Conservation (phyloP, 1,140 invertebrate genomes). For the Drosophila pachea region DNA sequence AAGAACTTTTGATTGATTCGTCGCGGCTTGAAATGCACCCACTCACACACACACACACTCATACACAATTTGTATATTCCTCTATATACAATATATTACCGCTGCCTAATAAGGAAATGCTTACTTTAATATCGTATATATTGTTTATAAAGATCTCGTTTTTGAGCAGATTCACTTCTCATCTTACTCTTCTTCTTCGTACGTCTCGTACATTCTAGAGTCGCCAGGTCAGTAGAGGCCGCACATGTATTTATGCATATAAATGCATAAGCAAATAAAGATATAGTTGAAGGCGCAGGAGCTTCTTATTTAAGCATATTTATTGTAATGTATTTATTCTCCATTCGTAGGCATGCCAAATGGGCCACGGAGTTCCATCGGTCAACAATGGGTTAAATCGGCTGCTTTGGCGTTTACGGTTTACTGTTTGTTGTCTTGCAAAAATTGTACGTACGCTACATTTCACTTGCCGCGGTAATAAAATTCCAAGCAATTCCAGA, state of each 20-base stretch:
- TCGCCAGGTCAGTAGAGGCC: conserved; percentile 36
- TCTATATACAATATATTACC: conserved; percentile 6
- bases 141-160: conserved; percentile 52
- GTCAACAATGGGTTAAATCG: conserved; percentile 25
- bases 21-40: conserved; percentile 10
- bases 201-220: conserved; percentile 29
- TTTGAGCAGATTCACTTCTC: conserved; percentile 14
- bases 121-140: conserved; percentile 60
- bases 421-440: conserved; percentile 1
- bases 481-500: conserved; percentile 59
- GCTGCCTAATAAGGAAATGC: conserved; percentile 67
- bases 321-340: conserved; percentile 61
- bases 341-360: conserved; percentile 28
- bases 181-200: conserved; percentile 15
- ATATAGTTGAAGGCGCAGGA: background rate
- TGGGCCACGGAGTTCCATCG: conserved; percentile 16
- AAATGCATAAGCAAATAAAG: background rate
- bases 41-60: background rate
- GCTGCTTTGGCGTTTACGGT: conserved; percentile 5
- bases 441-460: conserved; percentile 12
- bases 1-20: conserved; percentile 59
- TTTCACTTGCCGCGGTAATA: conserved; percentile 43
- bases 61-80: background rate
- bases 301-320: conserved; percentile 40
- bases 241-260: conserved; percentile 13